Percentiles rank a stretch among this genome's conserved stretches.
These are phyloP conservation scores for Lethrus apterus DNA, from an alignment of 1,140 invertebrate species.

Conservation along the genomic window DNA sequence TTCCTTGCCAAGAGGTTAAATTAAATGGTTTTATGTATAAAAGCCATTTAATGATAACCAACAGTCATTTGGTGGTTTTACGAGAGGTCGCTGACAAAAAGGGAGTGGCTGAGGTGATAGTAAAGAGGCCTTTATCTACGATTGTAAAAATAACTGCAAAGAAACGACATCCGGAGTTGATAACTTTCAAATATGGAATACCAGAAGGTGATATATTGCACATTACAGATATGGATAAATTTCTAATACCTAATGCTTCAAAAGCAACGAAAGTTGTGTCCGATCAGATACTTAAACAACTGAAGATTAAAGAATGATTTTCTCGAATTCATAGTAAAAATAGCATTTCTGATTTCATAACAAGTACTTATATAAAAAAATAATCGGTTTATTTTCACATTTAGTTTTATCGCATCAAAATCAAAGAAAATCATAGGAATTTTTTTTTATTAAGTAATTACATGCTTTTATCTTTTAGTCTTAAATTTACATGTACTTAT, in stretches of 20 bases:
- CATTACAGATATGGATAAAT: conserved; percentile 83
- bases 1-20: conserved; percentile 86
- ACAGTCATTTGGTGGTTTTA: conserved; percentile 79
- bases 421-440: too few species aligned
- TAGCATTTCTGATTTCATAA: too few species aligned
- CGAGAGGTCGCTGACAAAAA: conserved; percentile 68
- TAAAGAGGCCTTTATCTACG: conserved; percentile 74
- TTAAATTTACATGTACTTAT: too few species aligned
- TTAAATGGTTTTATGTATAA: conserved; percentile 80
- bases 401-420: too few species aligned
- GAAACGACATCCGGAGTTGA: conserved; percentile 86
- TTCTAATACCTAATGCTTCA: conserved; percentile 85
- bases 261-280: conserved; percentile 81
- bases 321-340: too few species aligned
- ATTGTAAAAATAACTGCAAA: conserved; percentile 96
- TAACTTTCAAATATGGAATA: conserved; percentile 90
- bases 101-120: conserved; percentile 75
- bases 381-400: too few species aligned
- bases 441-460: too few species aligned
- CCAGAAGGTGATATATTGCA: conserved; percentile 63
- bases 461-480: too few species aligned
- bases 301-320: conserved; percentile 39
- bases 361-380: too few species aligned
- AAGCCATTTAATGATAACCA: conserved; percentile 82
- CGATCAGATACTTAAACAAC: conserved; percentile 55